Evolutionary conservation across 1,140 invertebrate species (phyloP).

Genomic region (Brachionus paranguensis): DNA sequence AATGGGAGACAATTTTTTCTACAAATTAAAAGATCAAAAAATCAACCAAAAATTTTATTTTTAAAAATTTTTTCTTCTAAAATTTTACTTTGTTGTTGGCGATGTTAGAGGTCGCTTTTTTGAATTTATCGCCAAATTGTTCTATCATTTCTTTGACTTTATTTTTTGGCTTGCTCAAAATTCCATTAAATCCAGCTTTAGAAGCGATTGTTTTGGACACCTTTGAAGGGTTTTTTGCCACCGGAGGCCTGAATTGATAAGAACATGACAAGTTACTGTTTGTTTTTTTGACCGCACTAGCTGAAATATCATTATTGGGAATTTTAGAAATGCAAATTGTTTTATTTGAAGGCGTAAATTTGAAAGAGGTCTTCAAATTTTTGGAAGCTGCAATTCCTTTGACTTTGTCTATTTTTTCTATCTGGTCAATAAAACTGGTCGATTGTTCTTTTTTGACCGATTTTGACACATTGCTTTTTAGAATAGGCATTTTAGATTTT

Average conservation of each 20-base stretch:
- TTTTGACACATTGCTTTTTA: not conserved
- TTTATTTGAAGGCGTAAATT: conserved; percentile 10
- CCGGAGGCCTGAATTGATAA: not conserved
- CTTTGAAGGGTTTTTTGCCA: not conserved
- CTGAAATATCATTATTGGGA: not conserved
- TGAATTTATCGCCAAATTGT: not conserved
- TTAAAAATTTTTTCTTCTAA: not conserved
- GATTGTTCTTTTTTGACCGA: not conserved
- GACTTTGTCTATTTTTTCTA: not conserved
- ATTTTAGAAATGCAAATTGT: conserved; percentile 15
- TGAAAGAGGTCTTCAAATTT: conserved; percentile 10
- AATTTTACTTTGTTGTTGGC: not conserved
- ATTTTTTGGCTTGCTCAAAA: not conserved
- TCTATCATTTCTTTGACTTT: not conserved
- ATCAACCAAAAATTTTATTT: not conserved
- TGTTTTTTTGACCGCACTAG: not conserved
- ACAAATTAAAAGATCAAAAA: not conserved
- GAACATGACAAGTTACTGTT: not conserved
- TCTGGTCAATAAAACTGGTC: not conserved
- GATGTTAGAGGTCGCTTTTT: not conserved
- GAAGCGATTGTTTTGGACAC: not conserved
- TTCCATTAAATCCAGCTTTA: not conserved
- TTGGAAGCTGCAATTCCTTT: not conserved
- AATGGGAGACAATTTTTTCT: not conserved
- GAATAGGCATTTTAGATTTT: not conserved